Evolutionary conservation across 2,113 vertebrate genomes (phyloP).

Genomic region (Falcunculus frontatus): DNA sequence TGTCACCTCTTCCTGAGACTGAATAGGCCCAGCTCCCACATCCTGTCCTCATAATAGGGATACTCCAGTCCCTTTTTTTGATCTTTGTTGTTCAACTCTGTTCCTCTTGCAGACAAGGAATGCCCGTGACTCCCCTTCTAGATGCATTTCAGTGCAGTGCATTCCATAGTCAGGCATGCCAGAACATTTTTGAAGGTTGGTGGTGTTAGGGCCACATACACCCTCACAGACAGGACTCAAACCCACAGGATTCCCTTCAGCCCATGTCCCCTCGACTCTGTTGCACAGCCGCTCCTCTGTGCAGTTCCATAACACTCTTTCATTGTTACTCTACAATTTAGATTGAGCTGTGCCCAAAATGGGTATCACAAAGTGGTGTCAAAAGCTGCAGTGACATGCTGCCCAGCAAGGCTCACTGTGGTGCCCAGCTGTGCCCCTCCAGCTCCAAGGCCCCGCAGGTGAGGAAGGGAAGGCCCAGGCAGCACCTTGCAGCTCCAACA

Average conservation of each 20-base stretch:
- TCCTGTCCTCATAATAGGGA: fast-evolving
- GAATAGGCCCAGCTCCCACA: background rate
- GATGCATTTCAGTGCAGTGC: too few species aligned
- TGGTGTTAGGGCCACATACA: too few species aligned
- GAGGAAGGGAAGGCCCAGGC: background rate
- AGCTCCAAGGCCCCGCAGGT: too few species aligned
- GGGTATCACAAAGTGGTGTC: fast-evolving
- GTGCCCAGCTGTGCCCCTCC: too few species aligned
- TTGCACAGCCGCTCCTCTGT: fast-evolving
- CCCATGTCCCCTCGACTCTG: fast-evolving
- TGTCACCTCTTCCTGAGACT: fast-evolving
- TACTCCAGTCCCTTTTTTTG: fast-evolving
- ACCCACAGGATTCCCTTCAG: too few species aligned
- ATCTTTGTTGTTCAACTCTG: background rate
- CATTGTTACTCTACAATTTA: background rate
- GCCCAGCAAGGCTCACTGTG: background rate
- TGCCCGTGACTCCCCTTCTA: background rate
- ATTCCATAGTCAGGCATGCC: too few species aligned
- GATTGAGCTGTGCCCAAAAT: background rate
- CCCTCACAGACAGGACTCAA: fast-evolving
- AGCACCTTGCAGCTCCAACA: background rate
- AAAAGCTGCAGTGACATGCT: background rate
- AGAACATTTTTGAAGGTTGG: background rate
- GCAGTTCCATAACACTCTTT: fast-evolving
- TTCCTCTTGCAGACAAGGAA: background rate